Evolutionary conservation across 1,140 invertebrate species (phyloP), one percentile per base, ranked within the genome.

Genomic region (Drosophila hydei): DNA sequence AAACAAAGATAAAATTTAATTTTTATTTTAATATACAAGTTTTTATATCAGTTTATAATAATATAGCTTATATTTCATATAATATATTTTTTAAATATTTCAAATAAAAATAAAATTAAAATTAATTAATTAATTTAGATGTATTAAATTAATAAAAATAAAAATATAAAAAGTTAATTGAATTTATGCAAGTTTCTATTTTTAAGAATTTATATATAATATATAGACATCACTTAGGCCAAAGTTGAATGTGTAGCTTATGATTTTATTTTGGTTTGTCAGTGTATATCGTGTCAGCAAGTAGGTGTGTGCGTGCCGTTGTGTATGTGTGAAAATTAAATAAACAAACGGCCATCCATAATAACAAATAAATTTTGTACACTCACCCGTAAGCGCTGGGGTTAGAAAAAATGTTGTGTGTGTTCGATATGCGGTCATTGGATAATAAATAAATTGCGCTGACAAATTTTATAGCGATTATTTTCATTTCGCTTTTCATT

Each of bases 391-490:
- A 23, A 16, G 38, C 38, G 14, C 9, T 6, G 6, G 8, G n/a
- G 38, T 14, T 42, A 42, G 19, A 11, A 38, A 45, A 21, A 21
- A 21, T 21, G 27, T 21, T 54, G 36, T 43, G 38, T 56, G 54
- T 56, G 38, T 47, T 42, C 30, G 21, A 61, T 50, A 33, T 63
- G 40, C 50, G 68, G 59, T 54, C 55, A 67, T 65, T 63, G n/a
- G 33, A 33, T 38, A 67, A 38, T 52, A 55, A 76, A 72, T 47
- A 71, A 75, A 78, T 68, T 52, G 69, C 47, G 65, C 64, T 67
- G 70, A 65, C 72, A 74, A 52, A 60, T 62, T 72, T 72, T 62
- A 59, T 63, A 36, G 63, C 14, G 51, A 51, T 68, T 60, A 73
- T 71, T 56, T 60, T 30, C n/a, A 48, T 51, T 56, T 62, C 23